These are phyloP conservation scores for Scophthalmus maximus DNA, from an alignment of 2,113 vertebrate species.

Conservation along the genomic window DNA sequence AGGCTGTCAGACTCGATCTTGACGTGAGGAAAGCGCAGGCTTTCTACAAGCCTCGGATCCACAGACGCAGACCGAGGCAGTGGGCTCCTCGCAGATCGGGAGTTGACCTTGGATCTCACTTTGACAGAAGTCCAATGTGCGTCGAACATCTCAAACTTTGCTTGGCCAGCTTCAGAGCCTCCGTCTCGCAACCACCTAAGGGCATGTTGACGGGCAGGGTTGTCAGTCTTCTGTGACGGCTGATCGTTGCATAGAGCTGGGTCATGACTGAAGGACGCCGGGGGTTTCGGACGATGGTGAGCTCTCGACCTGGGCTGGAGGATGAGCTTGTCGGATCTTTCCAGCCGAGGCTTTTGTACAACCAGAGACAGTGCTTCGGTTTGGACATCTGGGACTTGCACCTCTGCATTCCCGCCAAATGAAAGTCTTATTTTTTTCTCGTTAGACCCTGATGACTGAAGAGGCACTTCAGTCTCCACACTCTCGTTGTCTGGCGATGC, in stretches of 20 bases:
- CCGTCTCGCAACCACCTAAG: constrained; percentile 49
- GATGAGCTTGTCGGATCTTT: constrained; percentile 47
- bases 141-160: constrained; percentile 58
- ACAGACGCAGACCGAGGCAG: constrained; percentile 54
- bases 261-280: constrained; percentile 42
- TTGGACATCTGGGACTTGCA: constrained; percentile 66
- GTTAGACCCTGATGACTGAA: neutral
- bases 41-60: constrained; percentile 61
- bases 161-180: constrained; percentile 44
- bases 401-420: constrained; percentile 60
- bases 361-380: constrained; percentile 79
- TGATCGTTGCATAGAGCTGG: constrained; percentile 67
- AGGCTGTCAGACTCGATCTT: constrained; percentile 75
- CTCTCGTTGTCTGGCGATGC: neutral
- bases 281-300: constrained; percentile 51
- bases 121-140: constrained; percentile 76
- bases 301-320: constrained; percentile 66
- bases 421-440: constrained; percentile 16
- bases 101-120: constrained; percentile 75
- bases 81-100: constrained; percentile 70
- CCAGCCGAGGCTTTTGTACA: constrained; percentile 65
- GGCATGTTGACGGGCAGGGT: constrained; percentile 35
- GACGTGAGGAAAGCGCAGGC: constrained; percentile 72
- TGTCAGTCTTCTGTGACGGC: constrained; percentile 74
- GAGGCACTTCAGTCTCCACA: constrained; percentile 7